phyloP scores from a whole-genome alignment of 2,113 vertebrate species.

The Malurus elegans region DNA sequence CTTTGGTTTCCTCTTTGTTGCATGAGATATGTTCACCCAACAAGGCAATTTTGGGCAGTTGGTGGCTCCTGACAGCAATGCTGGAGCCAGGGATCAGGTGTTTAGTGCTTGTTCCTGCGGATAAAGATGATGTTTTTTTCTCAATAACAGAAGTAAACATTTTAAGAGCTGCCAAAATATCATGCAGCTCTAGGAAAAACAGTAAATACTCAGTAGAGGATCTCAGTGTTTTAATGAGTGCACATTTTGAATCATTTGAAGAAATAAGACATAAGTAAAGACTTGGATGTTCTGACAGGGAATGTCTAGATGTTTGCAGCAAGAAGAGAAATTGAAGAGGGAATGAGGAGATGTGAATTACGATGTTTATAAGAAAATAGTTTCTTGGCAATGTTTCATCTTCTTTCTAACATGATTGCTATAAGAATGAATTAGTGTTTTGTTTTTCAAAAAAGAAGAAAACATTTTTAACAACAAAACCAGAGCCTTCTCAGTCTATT shows the following conservation, averaged over 20 bases:
- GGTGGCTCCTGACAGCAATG: background rate
- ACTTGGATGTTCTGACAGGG: background rate
- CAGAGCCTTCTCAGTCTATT: background rate
- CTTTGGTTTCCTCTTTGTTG: background rate
- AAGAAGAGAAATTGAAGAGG: background rate
- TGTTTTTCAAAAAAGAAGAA: background rate
- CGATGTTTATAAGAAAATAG: slow-evolving; percentile 3
- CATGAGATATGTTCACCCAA: background rate
- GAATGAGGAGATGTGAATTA: background rate
- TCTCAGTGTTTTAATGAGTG: background rate
- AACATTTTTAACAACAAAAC: background rate
- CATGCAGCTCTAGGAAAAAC: background rate
- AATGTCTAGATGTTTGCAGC: background rate
- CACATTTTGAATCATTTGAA: slow-evolving; percentile 9
- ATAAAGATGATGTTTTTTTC: background rate
- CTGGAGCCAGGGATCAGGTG: background rate
- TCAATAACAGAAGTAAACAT: background rate
- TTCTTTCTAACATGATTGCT: background rate
- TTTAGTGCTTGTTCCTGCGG: background rate
- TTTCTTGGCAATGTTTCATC: background rate
- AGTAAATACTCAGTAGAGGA: slow-evolving; percentile 10
- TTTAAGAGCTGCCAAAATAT: background rate
- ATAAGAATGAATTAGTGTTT: background rate
- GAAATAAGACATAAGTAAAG: background rate
- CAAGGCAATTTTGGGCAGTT: background rate